phyloP scores from a whole-genome alignment of 2,797 vertebrate genomes.

The Labroides dimidiatus region DNA sequence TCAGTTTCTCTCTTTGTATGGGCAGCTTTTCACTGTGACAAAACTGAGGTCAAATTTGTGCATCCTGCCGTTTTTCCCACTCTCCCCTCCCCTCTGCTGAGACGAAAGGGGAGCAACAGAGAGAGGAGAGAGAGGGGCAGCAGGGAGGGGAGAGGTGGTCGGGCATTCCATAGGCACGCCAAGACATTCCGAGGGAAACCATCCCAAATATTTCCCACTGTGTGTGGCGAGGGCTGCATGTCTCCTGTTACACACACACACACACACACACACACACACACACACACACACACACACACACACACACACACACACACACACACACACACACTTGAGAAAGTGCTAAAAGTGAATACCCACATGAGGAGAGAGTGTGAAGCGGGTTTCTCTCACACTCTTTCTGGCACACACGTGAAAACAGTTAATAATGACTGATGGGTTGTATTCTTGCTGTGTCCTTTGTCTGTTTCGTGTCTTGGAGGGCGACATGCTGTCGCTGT shows the following conservation, averaged over 20 bases:
- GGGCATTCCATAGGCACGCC: conserved; percentile 84
- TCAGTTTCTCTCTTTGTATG: not conserved
- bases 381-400: conserved; percentile 23
- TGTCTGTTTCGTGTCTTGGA: not conserved
- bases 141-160: conserved; percentile 32
- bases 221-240: conserved; percentile 71
- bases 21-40: conserved; percentile 24
- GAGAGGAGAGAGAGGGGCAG: conserved; percentile 25
- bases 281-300: too few species aligned
- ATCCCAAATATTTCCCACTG: conserved; percentile 87
- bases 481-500: conserved; percentile 14
- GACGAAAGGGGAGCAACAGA: conserved; percentile 52
- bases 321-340: conserved; percentile 27
- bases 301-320: too few species aligned
- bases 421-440: conserved; percentile 14
- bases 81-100: conserved; percentile 37
- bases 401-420: conserved; percentile 13
- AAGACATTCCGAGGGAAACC: conserved; percentile 88
- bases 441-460: conserved; percentile 3
- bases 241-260: conserved; percentile 71
- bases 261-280: not conserved
- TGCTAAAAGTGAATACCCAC: conserved; percentile 32
- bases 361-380: conserved; percentile 22
- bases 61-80: conserved; percentile 44
- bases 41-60: conserved; percentile 50